A percentile compares a stretch with the other conserved stretches of the same genome.
phyloP scores from a whole-genome alignment of 2,113 vertebrate species.

The Pterophyllum scalare region DNA sequence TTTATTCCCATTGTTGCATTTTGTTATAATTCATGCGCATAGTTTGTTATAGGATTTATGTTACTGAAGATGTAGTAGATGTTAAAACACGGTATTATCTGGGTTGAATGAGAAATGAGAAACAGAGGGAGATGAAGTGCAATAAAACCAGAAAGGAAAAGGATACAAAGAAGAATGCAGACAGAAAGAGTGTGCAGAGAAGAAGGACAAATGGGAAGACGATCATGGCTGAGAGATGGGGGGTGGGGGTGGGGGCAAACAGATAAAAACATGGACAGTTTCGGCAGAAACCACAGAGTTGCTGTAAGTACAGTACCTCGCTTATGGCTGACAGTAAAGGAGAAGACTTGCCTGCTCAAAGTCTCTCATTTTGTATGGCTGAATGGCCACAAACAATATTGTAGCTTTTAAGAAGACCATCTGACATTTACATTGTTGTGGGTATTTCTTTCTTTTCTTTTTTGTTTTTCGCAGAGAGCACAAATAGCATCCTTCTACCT shows the following conservation, averaged over 20 bases:
- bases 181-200: slow-evolving; percentile 3
- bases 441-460: neutral
- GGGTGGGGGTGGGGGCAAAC: neutral
- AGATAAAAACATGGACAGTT: slow-evolving; percentile 27
- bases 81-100: slow-evolving; percentile 20
- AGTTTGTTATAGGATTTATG: slow-evolving; percentile 47
- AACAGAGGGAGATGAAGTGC: neutral
- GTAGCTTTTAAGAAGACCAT: slow-evolving; percentile 31
- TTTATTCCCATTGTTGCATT: neutral
- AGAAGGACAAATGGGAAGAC: slow-evolving; percentile 31
- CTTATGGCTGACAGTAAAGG: slow-evolving; percentile 31
- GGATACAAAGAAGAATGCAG: neutral
- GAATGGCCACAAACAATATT: slow-evolving; percentile 31
- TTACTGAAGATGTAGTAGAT: slow-evolving; percentile 47
- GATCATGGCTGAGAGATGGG: neutral
- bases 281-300: slow-evolving; percentile 20
- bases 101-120: neutral
- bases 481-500: neutral
- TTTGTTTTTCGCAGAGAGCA: neutral
- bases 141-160: slow-evolving; percentile 21
- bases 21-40: slow-evolving; percentile 1
- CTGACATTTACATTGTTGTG: neutral
- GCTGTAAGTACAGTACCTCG: slow-evolving; percentile 37
- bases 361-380: slow-evolving; percentile 21
- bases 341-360: slow-evolving; percentile 19